Base-by-base conservation (phyloP, 2,888 invertebrate species). In the Salpingus planirostris region DNA sequence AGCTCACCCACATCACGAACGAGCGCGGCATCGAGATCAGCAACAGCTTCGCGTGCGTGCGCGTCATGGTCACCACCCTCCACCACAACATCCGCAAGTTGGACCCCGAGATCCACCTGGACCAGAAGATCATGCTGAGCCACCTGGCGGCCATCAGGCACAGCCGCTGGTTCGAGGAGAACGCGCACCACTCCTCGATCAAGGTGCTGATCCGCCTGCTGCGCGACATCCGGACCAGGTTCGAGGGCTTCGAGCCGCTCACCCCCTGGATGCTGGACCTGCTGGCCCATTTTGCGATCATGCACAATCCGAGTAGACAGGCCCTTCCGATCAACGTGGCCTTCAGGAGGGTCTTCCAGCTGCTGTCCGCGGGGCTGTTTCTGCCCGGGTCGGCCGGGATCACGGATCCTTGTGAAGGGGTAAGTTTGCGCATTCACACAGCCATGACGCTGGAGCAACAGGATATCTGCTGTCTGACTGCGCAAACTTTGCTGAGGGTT, bases 181-280 rank as follows among this genome's bases (percentile, higher is more conserved):
- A 95, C 57, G 93, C 92, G 0, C 92, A 90, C 59, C 95, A 96
- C 63, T 93, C 95, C 3, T 91, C 91, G 12, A 91, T 96, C 38
- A 95, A 95, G 72, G 76, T 74, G 38, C 66, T 98, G 8, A 93
- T 97, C 47, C 78, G 97, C 2, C 73, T 98, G 13, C 69, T 98
- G n/a, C 78, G 93, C 40, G 97, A 97, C 68, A 74, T 97, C 53
- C 79, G 88, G 49, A 77, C 77, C 30, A 76, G 97, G 10, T 96
- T 92, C 67, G 78, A 85, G 41, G 95, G 95, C 0, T 78, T 97
- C 37, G 78, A 87, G 38, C 85, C 92, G 1, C 71, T 98, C 5
- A 89, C 89, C 1, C 90, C 95, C 0, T 98, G 97, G 97, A 90
- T 95, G 80, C 68, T 97, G 18, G 96, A 97, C 68, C 73, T 97